These are phyloP conservation scores for Alethe diademata DNA, from an alignment of 2,113 vertebrate genomes.

Conservation along the genomic window DNA sequence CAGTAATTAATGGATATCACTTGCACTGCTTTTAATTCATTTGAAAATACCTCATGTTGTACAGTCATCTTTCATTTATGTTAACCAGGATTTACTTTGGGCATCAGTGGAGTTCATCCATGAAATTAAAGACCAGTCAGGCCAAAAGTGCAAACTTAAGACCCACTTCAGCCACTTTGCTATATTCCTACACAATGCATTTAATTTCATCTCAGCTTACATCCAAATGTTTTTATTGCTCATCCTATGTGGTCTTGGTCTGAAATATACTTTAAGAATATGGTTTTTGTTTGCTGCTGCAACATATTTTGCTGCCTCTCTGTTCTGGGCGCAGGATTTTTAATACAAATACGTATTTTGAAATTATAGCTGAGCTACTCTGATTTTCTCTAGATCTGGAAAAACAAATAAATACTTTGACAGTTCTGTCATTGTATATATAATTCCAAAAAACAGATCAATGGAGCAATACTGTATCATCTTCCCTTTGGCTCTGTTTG, in stretches of 20 bases:
- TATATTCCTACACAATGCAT: neutral
- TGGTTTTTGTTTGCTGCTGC: neutral
- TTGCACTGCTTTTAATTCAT: neutral
- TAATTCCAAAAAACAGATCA: neutral
- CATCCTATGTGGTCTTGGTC: neutral
- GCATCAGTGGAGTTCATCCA: neutral
- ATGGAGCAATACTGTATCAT: neutral
- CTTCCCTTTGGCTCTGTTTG: neutral
- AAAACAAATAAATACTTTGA: neutral
- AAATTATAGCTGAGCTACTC: neutral
- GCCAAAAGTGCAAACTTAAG: neutral
- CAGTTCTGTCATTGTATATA: neutral
- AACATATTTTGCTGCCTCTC: neutral
- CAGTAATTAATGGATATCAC: neutral
- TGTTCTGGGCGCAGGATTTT: neutral
- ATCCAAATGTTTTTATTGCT: neutral
- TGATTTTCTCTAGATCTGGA: neutral
- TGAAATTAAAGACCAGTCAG: neutral
- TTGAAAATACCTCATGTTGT: neutral
- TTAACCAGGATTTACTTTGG: neutral
- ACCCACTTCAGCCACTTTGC: neutral
- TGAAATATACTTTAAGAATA: neutral
- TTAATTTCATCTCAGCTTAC: neutral
- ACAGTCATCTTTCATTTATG: neutral
- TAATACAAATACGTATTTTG: neutral